Evolutionary conservation across 2,113 vertebrate species (phyloP).

Genomic region (Podarcis cretensis): DNA sequence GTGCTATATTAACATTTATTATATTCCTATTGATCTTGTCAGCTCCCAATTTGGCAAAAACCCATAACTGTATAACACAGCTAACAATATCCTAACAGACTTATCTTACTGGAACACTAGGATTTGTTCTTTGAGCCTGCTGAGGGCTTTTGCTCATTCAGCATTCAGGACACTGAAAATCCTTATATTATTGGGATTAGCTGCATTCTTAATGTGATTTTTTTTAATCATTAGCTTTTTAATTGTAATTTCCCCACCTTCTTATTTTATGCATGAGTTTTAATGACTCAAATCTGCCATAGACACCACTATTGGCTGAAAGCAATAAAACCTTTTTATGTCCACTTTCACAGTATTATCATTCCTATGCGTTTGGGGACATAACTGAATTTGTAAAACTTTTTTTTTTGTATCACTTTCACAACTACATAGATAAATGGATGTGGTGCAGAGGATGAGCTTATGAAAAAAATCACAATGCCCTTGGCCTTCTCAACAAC

Average conservation of each 20-base stretch:
- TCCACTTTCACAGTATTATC: background rate
- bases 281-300: conserved; percentile 26
- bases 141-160: conserved; percentile 48
- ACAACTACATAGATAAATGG: background rate
- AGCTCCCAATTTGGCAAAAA: conserved; percentile 28
- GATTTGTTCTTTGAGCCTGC: conserved; percentile 44
- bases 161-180: conserved; percentile 41
- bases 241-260: conserved; percentile 22
- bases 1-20: conserved; percentile 25
- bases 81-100: conserved; percentile 39
- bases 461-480: no score
- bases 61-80: conserved; percentile 17
- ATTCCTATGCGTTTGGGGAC: background rate
- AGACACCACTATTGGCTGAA: conserved; percentile 18
- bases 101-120: conserved; percentile 68
- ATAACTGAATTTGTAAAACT: background rate
- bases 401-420: background rate
- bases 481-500: no score
- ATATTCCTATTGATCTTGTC: conserved; percentile 53
- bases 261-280: conserved; percentile 33
- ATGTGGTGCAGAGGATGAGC: background rate
- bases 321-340: background rate
- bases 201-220: background rate
- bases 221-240: conserved; percentile 28
- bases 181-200: conserved; percentile 61